A percentile compares a stretch with the other conserved stretches of the same genome.
Conservation (phyloP, 1,140 invertebrate species). For the Geopemphigus sp. region DNA sequence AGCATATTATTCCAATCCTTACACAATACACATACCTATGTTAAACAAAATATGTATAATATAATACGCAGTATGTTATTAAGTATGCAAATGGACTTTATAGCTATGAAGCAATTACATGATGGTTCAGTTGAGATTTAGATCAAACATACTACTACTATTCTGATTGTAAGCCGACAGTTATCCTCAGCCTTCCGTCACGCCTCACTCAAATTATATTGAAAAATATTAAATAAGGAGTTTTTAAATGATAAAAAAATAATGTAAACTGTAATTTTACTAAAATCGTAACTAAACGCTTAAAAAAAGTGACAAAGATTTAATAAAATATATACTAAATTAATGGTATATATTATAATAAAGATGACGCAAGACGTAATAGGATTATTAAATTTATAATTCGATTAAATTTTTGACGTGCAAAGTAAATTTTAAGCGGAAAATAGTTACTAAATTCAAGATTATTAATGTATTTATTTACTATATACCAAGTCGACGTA, state of each 20-base stretch:
- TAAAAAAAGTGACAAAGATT: not conserved
- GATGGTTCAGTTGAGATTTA: constrained; percentile 26
- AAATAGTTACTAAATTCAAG: not conserved
- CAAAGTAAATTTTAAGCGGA: constrained; percentile 1
- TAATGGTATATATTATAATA: not conserved
- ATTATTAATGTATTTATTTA: constrained; percentile 17
- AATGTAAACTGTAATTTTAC: not conserved
- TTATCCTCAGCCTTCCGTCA: constrained; percentile 19
- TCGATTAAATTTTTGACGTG: not conserved
- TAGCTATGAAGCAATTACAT: constrained; percentile 28
- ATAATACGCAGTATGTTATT: constrained; percentile 32
- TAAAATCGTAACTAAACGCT: not conserved
- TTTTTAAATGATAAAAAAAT: constrained; percentile 19
- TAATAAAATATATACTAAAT: not conserved
- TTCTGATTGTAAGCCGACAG: constrained; percentile 31
- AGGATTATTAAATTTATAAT: constrained; percentile 13
- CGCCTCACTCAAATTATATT: not conserved
- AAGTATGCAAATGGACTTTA: constrained; percentile 42
- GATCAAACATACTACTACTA: constrained; percentile 21
- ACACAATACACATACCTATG: not conserved
- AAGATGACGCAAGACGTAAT: not conserved
- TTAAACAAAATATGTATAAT: constrained; percentile 28
- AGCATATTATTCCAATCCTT: not conserved
- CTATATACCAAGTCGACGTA: not conserved
- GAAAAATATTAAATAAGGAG: not conserved